Percentiles rank a stretch among this genome's conserved stretches.
These are phyloP conservation scores for Cephus cinctus DNA, from an alignment of 1,140 invertebrate genomes.

Conservation along the genomic window DNA sequence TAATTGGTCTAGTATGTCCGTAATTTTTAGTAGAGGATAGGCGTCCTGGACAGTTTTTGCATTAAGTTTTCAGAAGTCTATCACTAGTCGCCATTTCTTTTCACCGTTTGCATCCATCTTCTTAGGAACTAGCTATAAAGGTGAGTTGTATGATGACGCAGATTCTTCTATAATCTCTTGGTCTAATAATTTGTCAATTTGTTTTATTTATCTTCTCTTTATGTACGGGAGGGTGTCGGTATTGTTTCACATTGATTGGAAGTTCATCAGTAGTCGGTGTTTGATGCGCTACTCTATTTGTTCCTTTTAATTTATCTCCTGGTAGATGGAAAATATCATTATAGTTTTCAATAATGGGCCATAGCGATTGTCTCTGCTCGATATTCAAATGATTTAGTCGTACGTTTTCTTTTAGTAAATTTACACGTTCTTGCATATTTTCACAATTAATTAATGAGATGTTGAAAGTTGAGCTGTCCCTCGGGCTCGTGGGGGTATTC, in stretches of 20 bases:
- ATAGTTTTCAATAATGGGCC: too few species aligned
- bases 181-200: slow-evolving; percentile 28
- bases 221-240: slow-evolving; percentile 22
- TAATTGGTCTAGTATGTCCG: slow-evolving; percentile 39
- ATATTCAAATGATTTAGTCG: too few species aligned
- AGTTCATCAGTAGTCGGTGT: too few species aligned
- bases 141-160: slow-evolving; percentile 31
- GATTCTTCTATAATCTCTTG: slow-evolving; percentile 36
- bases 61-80: slow-evolving; percentile 26
- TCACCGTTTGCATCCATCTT: slow-evolving; percentile 37
- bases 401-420: too few species aligned
- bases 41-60: slow-evolving; percentile 28
- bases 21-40: slow-evolving; percentile 53
- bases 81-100: slow-evolving; percentile 16
- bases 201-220: slow-evolving; percentile 21
- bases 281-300: too few species aligned
- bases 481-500: too few species aligned
- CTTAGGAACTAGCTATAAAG: slow-evolving; percentile 38
- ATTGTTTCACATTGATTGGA: slow-evolving; percentile 13
- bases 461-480: too few species aligned
- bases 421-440: too few species aligned
- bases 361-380: too few species aligned
- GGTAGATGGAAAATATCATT: too few species aligned
- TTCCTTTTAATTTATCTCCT: too few species aligned
- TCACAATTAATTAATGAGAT: too few species aligned